Conservation (phyloP, 2,113 vertebrate species). For the Pristiophorus japonicus region DNA sequence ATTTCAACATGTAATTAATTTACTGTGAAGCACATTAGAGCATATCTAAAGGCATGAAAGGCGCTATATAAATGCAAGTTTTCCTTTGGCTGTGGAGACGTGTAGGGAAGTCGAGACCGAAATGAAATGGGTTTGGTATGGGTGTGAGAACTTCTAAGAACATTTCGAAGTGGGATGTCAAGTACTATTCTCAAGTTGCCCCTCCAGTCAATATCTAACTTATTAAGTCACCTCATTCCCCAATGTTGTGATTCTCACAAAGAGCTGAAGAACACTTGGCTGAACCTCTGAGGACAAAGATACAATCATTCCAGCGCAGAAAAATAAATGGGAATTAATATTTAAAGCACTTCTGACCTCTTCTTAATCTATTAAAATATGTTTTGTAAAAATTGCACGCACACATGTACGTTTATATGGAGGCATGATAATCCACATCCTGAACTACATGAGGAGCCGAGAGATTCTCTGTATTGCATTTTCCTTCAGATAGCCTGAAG, state of each 20-base stretch:
- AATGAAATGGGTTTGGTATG: not conserved
- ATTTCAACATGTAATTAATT: not conserved
- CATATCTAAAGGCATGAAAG: not conserved
- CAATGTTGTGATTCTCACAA: not conserved
- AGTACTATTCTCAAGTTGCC: not conserved
- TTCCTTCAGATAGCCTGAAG: not conserved
- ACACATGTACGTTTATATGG: not conserved
- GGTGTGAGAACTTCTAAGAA: not conserved
- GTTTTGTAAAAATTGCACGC: not conserved
- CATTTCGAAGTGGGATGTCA: not conserved
- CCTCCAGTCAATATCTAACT: not conserved
- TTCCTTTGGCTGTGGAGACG: not conserved
- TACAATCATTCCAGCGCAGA: not conserved
- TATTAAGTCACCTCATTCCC: not conserved
- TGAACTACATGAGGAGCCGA: not conserved
- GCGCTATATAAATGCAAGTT: not conserved
- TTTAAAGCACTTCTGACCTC: not conserved
- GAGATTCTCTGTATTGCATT: not conserved
- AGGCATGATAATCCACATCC: not conserved
- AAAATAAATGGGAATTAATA: not conserved
- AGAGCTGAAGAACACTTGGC: not conserved
- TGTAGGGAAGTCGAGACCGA: not conserved
- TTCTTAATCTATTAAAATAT: not conserved
- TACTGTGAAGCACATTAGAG: not conserved
- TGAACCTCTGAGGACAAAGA: not conserved